Percentiles rank a stretch among this genome's conserved stretches.
Conservation (phyloP, 2,113 vertebrate genomes). For the Coturnix japonica region DNA sequence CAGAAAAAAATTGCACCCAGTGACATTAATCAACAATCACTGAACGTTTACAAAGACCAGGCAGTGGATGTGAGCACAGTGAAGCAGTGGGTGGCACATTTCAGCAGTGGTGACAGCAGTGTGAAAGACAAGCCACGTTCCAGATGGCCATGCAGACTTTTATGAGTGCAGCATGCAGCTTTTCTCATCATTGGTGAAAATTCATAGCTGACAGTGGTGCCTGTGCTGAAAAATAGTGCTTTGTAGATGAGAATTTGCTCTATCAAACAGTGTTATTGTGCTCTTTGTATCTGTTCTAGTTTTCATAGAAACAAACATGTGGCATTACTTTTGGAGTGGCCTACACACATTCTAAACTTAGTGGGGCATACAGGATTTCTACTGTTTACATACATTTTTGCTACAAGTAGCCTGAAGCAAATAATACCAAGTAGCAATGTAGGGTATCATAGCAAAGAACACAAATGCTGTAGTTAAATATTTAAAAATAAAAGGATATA, state of each 20-base stretch:
- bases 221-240: not conserved
- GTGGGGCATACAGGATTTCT: not conserved
- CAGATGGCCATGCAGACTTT: not conserved
- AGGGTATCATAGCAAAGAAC: not conserved
- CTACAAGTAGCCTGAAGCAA: conserved; percentile 3
- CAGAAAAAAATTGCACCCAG: not conserved
- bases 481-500: not conserved
- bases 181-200: not conserved
- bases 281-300: not conserved
- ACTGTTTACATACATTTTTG: not conserved
- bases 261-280: not conserved
- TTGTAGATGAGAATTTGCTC: not conserved
- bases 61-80: not conserved
- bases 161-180: not conserved
- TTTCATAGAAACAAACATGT: not conserved
- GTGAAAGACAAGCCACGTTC: no score
- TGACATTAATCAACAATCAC: not conserved
- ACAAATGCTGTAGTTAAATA: not conserved
- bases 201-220: not conserved
- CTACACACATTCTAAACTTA: not conserved
- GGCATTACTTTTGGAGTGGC: not conserved
- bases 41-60: not conserved
- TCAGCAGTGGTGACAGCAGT: not conserved
- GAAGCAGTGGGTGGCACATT: not conserved
- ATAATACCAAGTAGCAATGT: not conserved